phyloP scores from a whole-genome alignment of 1,140 invertebrate genomes.

The Drosophila subobscura region DNA sequence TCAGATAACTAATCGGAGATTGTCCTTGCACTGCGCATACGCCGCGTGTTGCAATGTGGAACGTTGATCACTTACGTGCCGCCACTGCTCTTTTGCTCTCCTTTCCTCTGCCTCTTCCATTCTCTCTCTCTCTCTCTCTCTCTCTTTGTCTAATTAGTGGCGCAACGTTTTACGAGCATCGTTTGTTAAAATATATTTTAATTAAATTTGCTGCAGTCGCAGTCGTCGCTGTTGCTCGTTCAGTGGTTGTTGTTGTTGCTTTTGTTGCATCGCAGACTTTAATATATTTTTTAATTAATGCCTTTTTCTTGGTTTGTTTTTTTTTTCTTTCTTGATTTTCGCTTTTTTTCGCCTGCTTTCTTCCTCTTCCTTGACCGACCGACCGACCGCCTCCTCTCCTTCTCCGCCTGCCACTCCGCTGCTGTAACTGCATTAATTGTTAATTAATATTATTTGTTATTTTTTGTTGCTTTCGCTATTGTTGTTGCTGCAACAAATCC shows the following conservation, averaged over 20 bases:
- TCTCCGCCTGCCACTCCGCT: constrained; percentile 20
- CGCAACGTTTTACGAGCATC: constrained; percentile 28
- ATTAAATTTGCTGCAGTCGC: constrained; percentile 67
- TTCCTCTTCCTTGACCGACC: background rate
- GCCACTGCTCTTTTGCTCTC: constrained; percentile 2
- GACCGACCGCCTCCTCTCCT: background rate
- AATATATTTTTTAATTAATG: constrained; percentile 78
- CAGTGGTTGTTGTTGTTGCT: constrained; percentile 1
- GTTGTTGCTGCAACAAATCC: constrained; percentile 44
- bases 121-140: too few relatives aligned
- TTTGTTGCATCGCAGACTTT: constrained; percentile 25
- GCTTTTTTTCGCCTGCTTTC: constrained; percentile 22
- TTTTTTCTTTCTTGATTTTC: constrained; percentile 36
- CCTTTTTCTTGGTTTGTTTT: constrained; percentile 68
- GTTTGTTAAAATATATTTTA: constrained; percentile 62
- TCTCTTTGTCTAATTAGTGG: constrained; percentile 23
- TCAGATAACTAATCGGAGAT: constrained; percentile 1
- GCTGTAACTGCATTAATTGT: constrained; percentile 63
- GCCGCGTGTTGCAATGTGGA: constrained; percentile 23
- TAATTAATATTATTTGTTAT: constrained; percentile 71
- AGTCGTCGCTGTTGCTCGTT: constrained; percentile 1
- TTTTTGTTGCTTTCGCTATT: background rate
- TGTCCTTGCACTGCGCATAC: constrained; percentile 21
- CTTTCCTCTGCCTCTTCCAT: too few relatives aligned
- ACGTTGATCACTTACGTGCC: constrained; percentile 27